Conservation (phyloP, 2,888 invertebrate species). For the Didymodactylos carnosus region DNA sequence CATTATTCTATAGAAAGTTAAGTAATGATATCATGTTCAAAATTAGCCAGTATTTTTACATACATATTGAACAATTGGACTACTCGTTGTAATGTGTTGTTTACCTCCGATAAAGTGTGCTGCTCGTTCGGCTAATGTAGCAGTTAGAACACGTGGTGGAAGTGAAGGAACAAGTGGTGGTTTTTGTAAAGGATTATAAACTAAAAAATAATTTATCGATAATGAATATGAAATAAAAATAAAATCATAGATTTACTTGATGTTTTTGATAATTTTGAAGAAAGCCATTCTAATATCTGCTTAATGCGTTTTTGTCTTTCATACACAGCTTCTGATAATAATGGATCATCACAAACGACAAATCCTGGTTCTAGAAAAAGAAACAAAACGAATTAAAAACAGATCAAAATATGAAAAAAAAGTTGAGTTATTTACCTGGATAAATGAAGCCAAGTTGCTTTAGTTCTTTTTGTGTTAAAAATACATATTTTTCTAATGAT, state of each 20-base stretch:
- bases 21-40: too few species aligned
- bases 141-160: not conserved
- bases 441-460: not conserved
- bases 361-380: not conserved
- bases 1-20: too few species aligned
- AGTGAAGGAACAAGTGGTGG: not conserved
- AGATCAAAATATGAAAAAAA: too few species aligned
- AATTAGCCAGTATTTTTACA: too few species aligned
- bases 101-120: too few species aligned
- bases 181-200: not conserved
- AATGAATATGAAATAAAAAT: too few species aligned
- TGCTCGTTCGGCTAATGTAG: not conserved
- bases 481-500: not conserved
- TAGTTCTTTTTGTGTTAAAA: not conserved
- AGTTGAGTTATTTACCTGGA: not conserved
- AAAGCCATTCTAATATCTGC: not conserved
- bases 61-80: too few species aligned
- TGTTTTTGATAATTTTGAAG: not conserved
- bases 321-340: not conserved
- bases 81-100: too few species aligned
- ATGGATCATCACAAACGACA: not conserved
- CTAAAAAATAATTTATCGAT: too few species aligned
- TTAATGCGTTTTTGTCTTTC: not conserved
- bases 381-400: not conserved
- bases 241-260: too few species aligned